Conservation (phyloP, 2,797 vertebrate species). For the Geotrypetes seraphini region DNA sequence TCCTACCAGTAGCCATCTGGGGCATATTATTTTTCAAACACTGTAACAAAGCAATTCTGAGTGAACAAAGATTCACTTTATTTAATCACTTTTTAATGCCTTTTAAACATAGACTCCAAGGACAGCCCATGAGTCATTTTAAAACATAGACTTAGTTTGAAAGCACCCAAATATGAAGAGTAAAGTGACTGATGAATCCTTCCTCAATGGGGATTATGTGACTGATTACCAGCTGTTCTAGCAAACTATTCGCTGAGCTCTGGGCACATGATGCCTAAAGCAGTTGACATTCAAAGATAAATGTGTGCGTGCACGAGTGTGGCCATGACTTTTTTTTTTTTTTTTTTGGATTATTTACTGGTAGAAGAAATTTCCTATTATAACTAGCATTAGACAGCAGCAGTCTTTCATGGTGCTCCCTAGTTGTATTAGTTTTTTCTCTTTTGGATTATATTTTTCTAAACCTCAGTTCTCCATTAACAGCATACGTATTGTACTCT, state of each 20-base stretch:
- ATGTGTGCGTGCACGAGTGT: too few relatives aligned
- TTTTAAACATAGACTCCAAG: conserved; percentile 30
- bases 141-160: conserved; percentile 13
- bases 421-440: too few relatives aligned
- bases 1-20: accelerated
- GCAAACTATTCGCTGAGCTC: neutral
- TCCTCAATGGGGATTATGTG: conserved; percentile 17
- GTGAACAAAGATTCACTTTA: conserved; percentile 27
- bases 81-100: conserved; percentile 33
- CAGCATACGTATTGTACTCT: too few relatives aligned
- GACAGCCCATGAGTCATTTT: conserved; percentile 34
- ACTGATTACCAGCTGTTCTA: conserved; percentile 17
- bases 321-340: too few relatives aligned
- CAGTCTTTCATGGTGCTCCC: too few relatives aligned
- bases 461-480: too few relatives aligned
- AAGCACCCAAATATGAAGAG: conserved; percentile 4
- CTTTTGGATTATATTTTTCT: too few relatives aligned
- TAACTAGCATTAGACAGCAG: too few relatives aligned
- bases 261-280: neutral
- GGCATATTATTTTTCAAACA: neutral
- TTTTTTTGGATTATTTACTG: too few relatives aligned
- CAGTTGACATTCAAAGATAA: neutral
- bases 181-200: conserved; percentile 20
- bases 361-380: too few relatives aligned
- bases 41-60: conserved; percentile 9